Percentiles rank a stretch among this genome's conserved stretches.
These are phyloP conservation scores for Marasmarcha lunaedactyla DNA, from an alignment of 2,888 invertebrate genomes.

Conservation along the genomic window DNA sequence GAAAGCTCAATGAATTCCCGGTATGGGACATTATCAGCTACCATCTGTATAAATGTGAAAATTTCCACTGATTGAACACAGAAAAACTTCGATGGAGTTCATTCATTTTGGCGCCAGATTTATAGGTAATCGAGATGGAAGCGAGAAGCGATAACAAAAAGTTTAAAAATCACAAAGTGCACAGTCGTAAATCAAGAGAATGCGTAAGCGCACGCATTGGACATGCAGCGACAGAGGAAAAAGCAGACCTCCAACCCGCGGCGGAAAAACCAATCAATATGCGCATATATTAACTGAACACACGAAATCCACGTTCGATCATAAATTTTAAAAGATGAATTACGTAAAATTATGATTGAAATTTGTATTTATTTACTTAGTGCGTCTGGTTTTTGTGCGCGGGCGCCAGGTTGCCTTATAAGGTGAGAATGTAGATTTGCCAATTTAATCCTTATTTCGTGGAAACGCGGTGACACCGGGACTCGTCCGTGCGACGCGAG, in stretches of 20 bases:
- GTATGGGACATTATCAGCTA: conserved; percentile 21
- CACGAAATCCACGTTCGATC: conserved; percentile 26
- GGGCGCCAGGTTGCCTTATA: conserved; percentile 50
- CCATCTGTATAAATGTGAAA: conserved; percentile 17
- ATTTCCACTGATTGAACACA: conserved; percentile 11
- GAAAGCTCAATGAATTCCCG: conserved; percentile 13
- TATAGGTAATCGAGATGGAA: conserved; percentile 46
- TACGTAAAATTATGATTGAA: conserved; percentile 63
- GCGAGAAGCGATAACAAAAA: conserved; percentile 51
- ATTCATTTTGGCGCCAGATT: conserved; percentile 65
- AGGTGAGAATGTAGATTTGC: conserved; percentile 50
- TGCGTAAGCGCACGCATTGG: conserved; percentile 21
- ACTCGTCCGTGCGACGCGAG: conserved; percentile 16
- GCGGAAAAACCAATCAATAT: conserved; percentile 59
- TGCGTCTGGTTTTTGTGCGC: conserved; percentile 39
- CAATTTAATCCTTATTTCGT: conserved; percentile 51
- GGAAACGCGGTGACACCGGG: conserved; percentile 38
- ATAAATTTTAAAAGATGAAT: conserved; percentile 45
- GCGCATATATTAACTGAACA: conserved; percentile 56
- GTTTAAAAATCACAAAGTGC: conserved; percentile 46
- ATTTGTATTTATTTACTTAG: conserved; percentile 65
- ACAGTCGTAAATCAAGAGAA: conserved; percentile 51
- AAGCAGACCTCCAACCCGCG: conserved; percentile 52
- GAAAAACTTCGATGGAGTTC: conserved; percentile 44
- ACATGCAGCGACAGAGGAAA: conserved; percentile 37